These are phyloP conservation scores for Mythimna albipuncta DNA, from an alignment of 2,888 invertebrate genomes.

Conservation along the genomic window DNA sequence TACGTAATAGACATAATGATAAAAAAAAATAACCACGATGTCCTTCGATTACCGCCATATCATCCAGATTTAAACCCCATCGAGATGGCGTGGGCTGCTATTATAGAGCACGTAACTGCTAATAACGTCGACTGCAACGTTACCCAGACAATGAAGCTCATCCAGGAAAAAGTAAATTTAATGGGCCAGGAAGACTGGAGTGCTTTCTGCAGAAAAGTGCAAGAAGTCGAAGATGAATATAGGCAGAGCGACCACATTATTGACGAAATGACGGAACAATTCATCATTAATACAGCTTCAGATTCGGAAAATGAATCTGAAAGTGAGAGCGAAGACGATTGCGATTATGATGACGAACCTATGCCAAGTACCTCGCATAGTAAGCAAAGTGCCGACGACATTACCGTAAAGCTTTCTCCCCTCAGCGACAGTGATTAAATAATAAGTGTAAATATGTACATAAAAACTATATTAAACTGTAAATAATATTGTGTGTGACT, in stretches of 20 bases:
- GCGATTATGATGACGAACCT: conserved; percentile 1
- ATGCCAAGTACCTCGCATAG: conserved; percentile 1
- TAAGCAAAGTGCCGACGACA: background rate
- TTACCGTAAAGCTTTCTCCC: background rate
- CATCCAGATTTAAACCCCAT: background rate
- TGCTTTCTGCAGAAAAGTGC: background rate
- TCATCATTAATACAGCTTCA: background rate
- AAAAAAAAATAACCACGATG: background rate
- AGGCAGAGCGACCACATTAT: background rate
- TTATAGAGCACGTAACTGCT: background rate
- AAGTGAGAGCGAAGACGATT: background rate
- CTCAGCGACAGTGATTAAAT: too few relatives aligned
- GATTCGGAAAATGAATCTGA: background rate
- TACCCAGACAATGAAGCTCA: background rate
- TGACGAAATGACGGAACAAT: conserved; percentile 5
- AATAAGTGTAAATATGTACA: too few relatives aligned
- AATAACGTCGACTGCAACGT: background rate
- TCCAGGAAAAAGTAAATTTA: background rate
- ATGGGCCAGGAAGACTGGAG: background rate
- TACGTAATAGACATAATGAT: background rate
- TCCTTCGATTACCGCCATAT: background rate
- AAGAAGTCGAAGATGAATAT: background rate
- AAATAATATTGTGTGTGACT: too few relatives aligned
- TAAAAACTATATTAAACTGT: too few relatives aligned
- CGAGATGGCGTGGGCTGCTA: background rate